Percentiles rank a stretch among this genome's conserved stretches.
These are phyloP conservation scores for Nothobranchius furzeri DNA, from an alignment of 2,113 vertebrate species.

Conservation along the genomic window DNA sequence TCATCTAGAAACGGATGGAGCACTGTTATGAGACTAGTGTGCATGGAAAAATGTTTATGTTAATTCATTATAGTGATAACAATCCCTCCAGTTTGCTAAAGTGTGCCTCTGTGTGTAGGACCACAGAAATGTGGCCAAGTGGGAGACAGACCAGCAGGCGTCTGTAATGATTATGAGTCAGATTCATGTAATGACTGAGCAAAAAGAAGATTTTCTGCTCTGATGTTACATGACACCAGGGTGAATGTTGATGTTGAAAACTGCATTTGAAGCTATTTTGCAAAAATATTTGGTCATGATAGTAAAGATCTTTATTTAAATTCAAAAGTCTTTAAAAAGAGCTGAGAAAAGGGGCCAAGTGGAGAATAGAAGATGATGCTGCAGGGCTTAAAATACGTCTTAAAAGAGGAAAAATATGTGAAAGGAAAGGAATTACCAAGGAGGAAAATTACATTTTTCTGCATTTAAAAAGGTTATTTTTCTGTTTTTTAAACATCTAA, in stretches of 20 bases:
- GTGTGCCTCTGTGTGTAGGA: constrained; percentile 11
- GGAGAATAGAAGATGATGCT: too few relatives aligned
- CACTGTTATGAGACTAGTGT: constrained; percentile 6
- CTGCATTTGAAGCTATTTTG: neutral
- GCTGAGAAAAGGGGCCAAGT: too few relatives aligned
- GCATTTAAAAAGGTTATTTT: too few relatives aligned
- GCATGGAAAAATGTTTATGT: neutral
- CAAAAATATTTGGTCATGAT: too few relatives aligned
- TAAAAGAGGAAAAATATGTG: too few relatives aligned
- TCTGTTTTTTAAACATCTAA: too few relatives aligned
- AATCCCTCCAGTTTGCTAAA: constrained; percentile 30
- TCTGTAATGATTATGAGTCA: constrained; percentile 12
- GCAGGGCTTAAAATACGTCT: too few relatives aligned
- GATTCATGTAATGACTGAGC: constrained; percentile 8
- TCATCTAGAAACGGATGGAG: constrained; percentile 11
- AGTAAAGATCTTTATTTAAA: too few relatives aligned
- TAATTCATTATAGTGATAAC: constrained; percentile 23
- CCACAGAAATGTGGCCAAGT: constrained; percentile 26
- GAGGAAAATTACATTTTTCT: too few relatives aligned
- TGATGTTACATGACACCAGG: neutral
- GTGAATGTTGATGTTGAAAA: neutral
- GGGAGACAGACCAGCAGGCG: constrained; percentile 12
- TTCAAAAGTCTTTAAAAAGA: too few relatives aligned
- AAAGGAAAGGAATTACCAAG: too few relatives aligned
- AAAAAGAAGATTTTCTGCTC: constrained; percentile 11